A percentile compares a stretch with the other conserved stretches of the same genome.
Conservation (phyloP, 2,888 invertebrate species). For the Rosalia funebris region DNA sequence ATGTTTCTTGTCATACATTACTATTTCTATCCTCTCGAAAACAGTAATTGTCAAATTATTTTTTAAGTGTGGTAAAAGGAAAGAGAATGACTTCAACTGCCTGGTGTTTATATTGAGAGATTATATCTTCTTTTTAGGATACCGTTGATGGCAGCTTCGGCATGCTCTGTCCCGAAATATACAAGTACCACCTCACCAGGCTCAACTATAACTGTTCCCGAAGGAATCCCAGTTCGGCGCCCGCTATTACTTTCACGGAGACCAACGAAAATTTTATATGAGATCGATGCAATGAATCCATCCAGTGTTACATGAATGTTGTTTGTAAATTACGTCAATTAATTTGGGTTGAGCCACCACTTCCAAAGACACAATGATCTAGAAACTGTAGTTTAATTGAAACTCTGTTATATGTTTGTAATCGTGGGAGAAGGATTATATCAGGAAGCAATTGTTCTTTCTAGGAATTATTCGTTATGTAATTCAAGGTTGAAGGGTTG, state of each 20-base stretch:
- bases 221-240: conserved; percentile 68
- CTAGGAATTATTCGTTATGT: too few species aligned
- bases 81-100: not conserved
- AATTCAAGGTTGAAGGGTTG: too few species aligned
- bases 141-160: conserved; percentile 40
- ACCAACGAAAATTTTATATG: conserved; percentile 39
- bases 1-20: too few species aligned
- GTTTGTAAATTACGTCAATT: conserved; percentile 43
- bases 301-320: conserved; percentile 32
- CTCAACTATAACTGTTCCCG: conserved; percentile 36
- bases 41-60: too few species aligned
- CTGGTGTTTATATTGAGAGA: too few species aligned
- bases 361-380: too few species aligned
- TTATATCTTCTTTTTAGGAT: conserved; percentile 45
- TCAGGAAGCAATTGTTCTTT: too few species aligned
- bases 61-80: not conserved
- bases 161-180: conserved; percentile 42
- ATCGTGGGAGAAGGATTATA: too few species aligned
- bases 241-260: conserved; percentile 69
- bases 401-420: too few species aligned
- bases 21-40: too few species aligned
- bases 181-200: conserved; percentile 40
- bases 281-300: conserved; percentile 26
- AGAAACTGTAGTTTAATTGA: too few species aligned
- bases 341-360: not conserved